Evolutionary conservation across 2,797 vertebrate genomes (phyloP).

Genomic region (Gymnothorax reevesii): DNA sequence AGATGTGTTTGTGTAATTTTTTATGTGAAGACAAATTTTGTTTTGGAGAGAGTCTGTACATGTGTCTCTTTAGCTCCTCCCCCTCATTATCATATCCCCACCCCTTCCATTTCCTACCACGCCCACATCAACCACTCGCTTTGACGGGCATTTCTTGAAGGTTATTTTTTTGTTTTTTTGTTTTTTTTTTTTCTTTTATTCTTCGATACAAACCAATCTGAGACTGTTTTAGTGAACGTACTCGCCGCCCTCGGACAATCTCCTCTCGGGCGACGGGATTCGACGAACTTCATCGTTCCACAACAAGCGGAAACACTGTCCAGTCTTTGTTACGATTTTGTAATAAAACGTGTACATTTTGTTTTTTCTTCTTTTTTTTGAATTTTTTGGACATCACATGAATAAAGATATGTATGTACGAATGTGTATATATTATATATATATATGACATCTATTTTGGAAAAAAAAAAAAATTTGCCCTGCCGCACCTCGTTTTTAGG

Average conservation of each 20-base stretch:
- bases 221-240: conserved; percentile 88
- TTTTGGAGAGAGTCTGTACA: conserved; percentile 80
- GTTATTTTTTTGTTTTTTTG: conserved; percentile 19
- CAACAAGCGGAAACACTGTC: conserved; percentile 97
- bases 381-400: conserved; percentile 88
- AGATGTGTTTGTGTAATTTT: conserved; percentile 97
- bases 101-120: conserved; percentile 61
- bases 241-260: conserved; percentile 81
- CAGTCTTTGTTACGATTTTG: conserved; percentile 90
- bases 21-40: conserved; percentile 90
- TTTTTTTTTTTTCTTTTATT: conserved; percentile 61
- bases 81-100: conserved; percentile 9
- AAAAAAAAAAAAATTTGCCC: conserved; percentile 67
- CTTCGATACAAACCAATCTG: conserved; percentile 69
- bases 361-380: conserved; percentile 63
- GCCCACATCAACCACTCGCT: not conserved
- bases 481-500: conserved; percentile 89
- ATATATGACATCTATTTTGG: conserved; percentile 90
- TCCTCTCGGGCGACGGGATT: conserved; percentile 79
- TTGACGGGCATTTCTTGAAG: not conserved
- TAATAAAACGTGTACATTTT: conserved; percentile 87
- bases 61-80: conserved; percentile 50
- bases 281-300: conserved; percentile 90
- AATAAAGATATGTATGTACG: conserved; percentile 92
- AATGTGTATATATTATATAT: conserved; percentile 89